Evolutionary conservation across 2,797 vertebrate genomes (phyloP).

Genomic region (Alosa sapidissima): DNA sequence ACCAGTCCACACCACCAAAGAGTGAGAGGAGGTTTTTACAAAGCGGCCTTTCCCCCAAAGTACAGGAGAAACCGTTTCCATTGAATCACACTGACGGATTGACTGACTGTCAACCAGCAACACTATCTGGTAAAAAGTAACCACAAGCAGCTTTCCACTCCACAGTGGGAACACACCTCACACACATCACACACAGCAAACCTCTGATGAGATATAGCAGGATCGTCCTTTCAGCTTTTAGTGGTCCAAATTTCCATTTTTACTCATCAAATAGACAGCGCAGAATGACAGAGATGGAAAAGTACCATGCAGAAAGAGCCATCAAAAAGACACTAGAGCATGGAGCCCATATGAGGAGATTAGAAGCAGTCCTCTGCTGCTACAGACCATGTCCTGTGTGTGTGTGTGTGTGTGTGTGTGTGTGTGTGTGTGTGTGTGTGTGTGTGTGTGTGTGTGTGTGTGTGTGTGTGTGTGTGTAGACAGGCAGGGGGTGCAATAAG

Average conservation of each 20-base stretch:
- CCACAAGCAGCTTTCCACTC: constrained; percentile 2
- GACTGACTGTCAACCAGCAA: not conserved
- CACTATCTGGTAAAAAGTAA: not conserved
- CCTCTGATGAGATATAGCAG: no score
- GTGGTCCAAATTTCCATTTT: no score
- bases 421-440: not conserved
- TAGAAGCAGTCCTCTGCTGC: not conserved
- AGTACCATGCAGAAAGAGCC: not conserved
- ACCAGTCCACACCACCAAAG: no score
- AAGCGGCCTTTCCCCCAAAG: not conserved
- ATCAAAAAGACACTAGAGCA: not conserved
- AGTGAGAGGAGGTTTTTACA: not conserved
- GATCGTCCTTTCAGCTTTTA: no score
- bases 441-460: not conserved
- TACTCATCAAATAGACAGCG: no score
- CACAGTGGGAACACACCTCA: constrained; percentile 40
- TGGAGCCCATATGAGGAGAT: not conserved
- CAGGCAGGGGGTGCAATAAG: not conserved
- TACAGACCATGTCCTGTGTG: not conserved
- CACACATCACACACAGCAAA: constrained; percentile 5
- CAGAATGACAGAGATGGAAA: not conserved
- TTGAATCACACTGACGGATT: not conserved
- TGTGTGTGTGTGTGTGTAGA: not conserved
- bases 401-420: not conserved
- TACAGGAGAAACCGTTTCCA: not conserved